Conservation (phyloP, 2,888 invertebrate genomes). For the Sarcophaga carnaria region DNA sequence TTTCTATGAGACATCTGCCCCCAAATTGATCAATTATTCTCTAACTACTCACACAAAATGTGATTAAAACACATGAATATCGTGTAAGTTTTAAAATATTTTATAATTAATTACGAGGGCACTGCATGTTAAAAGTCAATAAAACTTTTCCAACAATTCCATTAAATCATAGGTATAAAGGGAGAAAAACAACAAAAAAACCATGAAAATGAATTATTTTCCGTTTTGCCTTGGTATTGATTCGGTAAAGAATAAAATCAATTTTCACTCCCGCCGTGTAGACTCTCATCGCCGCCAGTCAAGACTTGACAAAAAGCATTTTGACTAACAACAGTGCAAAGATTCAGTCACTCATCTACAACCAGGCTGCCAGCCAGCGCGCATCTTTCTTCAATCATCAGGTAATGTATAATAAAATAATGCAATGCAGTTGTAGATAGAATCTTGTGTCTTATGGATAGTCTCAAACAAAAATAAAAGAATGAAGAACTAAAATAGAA, state of each 20-base stretch:
- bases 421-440: conserved; percentile 50
- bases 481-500: too few species aligned
- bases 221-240: too few species aligned
- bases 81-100: conserved; percentile 13
- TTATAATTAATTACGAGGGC: conserved; percentile 42
- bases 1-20: too few species aligned
- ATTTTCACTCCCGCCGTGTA: conserved; percentile 56
- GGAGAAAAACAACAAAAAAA: background rate
- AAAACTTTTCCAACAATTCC: conserved; percentile 47
- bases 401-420: conserved; percentile 53
- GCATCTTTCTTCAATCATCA: background rate
- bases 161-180: conserved; percentile 30
- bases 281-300: background rate
- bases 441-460: conserved; percentile 28
- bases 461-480: background rate
- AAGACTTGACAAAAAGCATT: conserved; percentile 14
- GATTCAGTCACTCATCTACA: background rate
- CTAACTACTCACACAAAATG: too few species aligned
- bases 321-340: background rate
- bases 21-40: too few species aligned
- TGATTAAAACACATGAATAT: background rate
- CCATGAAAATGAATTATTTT: conserved; percentile 7
- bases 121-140: conserved; percentile 53
- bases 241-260: conserved; percentile 42
- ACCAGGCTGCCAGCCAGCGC: conserved; percentile 18